Conservation (phyloP, 2,113 vertebrate genomes). For the Okapia johnstoni region DNA sequence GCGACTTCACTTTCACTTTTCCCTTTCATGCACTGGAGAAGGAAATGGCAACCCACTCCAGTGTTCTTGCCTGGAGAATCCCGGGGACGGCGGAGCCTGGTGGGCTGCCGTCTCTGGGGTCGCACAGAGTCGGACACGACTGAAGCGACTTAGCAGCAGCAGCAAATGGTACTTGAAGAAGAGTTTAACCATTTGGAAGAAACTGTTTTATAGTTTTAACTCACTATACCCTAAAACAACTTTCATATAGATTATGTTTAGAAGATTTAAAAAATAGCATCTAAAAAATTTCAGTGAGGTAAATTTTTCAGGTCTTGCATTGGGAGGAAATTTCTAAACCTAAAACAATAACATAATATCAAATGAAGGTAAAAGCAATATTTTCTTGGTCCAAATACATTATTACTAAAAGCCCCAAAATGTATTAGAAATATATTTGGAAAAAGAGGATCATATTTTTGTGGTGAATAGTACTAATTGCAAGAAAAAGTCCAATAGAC, state of each 20-base stretch:
- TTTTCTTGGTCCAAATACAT: background rate
- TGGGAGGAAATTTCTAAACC: background rate
- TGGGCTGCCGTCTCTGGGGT: no score
- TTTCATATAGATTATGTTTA: background rate
- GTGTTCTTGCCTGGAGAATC: no score
- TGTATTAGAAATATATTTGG: background rate
- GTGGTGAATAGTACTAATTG: background rate
- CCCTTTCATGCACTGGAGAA: no score
- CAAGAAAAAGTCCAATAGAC: background rate
- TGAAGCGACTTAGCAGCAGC: no score
- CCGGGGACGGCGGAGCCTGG: no score
- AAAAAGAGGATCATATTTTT: background rate
- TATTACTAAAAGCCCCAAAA: background rate
- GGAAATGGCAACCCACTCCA: no score
- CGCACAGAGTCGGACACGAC: no score
- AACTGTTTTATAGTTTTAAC: background rate
- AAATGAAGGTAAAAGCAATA: background rate
- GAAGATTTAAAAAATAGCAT: background rate
- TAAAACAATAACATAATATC: background rate
- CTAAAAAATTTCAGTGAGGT: background rate
- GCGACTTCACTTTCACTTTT: no score
- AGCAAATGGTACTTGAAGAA: background rate
- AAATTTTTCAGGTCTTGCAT: background rate
- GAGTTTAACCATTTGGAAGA: background rate
- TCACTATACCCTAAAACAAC: background rate